Percentiles rank a stretch among this genome's conserved stretches.
phyloP scores from a whole-genome alignment of 2,888 invertebrate genomes.

The Tromatobia lineatoria region DNA sequence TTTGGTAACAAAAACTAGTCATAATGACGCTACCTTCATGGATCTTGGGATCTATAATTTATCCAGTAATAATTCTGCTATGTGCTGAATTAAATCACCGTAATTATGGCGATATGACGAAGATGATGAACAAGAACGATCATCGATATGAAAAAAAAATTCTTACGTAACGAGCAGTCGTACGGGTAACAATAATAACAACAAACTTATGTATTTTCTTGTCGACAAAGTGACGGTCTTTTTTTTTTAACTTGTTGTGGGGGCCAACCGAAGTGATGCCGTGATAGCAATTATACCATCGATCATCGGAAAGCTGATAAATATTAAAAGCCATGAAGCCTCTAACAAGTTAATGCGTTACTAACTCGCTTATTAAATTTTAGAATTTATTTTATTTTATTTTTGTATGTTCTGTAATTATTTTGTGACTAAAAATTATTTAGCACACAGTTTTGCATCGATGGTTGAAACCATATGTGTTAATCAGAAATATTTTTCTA shows the following conservation, averaged over 20 bases:
- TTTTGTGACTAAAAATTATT: neutral
- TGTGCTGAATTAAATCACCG: slow-evolving; percentile 28
- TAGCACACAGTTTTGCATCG: neutral
- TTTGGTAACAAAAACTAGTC: slow-evolving; percentile 9
- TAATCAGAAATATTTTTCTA: too few species aligned
- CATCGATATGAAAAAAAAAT: slow-evolving; percentile 1
- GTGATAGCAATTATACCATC: neutral
- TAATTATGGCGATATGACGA: slow-evolving; percentile 23
- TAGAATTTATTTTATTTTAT: neutral
- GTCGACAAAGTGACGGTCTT: slow-evolving; percentile 1
- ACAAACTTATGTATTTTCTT: slow-evolving; percentile 40
- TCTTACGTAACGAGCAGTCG: slow-evolving; percentile 25
- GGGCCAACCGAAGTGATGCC: neutral
- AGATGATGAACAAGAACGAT: slow-evolving; percentile 3
- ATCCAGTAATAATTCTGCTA: slow-evolving; percentile 12
- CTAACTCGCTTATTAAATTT: neutral
- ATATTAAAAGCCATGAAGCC: neutral
- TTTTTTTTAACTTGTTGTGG: slow-evolving; percentile 10
- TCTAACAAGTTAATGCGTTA: neutral
- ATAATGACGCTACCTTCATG: slow-evolving; percentile 21
- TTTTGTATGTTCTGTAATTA: neutral
- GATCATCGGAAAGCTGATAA: neutral
- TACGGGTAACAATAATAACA: slow-evolving; percentile 4
- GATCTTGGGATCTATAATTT: slow-evolving; percentile 30
- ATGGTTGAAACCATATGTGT: too few species aligned